Evolutionary conservation across 2,797 vertebrate genomes (phyloP).

Genomic region (Ctenochaetus hawaiiensis): DNA sequence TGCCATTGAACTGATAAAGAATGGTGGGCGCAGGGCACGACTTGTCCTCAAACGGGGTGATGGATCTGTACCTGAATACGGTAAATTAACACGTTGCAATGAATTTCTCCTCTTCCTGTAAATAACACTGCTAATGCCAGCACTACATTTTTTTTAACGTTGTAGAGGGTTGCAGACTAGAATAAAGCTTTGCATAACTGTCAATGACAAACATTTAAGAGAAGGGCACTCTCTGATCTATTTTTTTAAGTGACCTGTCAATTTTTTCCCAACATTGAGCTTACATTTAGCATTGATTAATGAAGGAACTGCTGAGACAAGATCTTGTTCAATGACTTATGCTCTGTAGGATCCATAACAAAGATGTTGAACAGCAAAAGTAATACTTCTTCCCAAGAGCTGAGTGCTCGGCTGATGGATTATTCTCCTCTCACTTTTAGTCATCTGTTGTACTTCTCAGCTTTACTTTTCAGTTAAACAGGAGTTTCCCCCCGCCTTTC

Average conservation of each 20-base stretch:
- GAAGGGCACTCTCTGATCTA: constrained; percentile 10
- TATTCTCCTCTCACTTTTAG: constrained; percentile 35
- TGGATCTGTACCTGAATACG: constrained; percentile 99
- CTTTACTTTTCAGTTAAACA: constrained; percentile 23
- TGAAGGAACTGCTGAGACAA: constrained; percentile 13
- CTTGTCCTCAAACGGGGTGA: constrained; percentile 98
- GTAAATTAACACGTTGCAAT: constrained; percentile 87
- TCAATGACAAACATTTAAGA: constrained; percentile 27
- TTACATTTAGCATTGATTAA: constrained; percentile 30
- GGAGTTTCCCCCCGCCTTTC: constrained; percentile 1
- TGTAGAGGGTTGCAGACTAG: neutral
- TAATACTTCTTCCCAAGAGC: constrained; percentile 28
- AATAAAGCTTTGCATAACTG: constrained; percentile 14
- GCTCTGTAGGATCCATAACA: constrained; percentile 4
- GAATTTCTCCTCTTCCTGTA: neutral
- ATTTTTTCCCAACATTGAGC: constrained; percentile 16
- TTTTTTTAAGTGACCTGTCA: constrained; percentile 9
- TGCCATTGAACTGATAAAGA: constrained; percentile 99
- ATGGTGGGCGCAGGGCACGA: constrained; percentile 94
- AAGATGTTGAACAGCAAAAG: constrained; percentile 37
- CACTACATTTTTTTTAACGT: neutral
- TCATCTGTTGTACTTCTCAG: constrained; percentile 37
- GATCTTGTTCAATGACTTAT: constrained; percentile 26
- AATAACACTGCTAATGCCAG: constrained; percentile 28
- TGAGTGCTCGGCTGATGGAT: constrained; percentile 38